phyloP scores from a whole-genome alignment of 2,888 invertebrate species.

The Choreutis nemorana region DNA sequence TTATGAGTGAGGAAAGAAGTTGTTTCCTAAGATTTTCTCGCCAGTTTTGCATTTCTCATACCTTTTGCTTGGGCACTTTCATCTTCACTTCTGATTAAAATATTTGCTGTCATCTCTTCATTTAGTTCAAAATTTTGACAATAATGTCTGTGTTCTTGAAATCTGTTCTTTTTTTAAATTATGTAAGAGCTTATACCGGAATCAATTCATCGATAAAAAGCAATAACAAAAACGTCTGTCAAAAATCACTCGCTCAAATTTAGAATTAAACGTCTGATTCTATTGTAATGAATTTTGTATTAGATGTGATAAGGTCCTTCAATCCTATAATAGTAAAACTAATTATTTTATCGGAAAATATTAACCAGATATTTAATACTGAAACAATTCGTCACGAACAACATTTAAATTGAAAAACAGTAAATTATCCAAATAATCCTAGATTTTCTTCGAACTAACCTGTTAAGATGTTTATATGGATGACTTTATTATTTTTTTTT shows the following conservation, averaged over 20 bases:
- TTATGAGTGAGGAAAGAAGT: too few species aligned
- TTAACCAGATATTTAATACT: too few species aligned
- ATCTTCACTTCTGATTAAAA: too few species aligned
- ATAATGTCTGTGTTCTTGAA: slow-evolving; percentile 23
- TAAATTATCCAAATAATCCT: too few species aligned
- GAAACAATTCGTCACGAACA: too few species aligned
- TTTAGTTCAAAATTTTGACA: slow-evolving; percentile 37
- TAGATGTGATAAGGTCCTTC: too few species aligned
- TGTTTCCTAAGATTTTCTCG: slow-evolving; percentile 34
- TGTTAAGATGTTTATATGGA: background rate
- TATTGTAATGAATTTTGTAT: too few species aligned
- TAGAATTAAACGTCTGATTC: slow-evolving; percentile 22
- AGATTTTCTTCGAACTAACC: background rate
- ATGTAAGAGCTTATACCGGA: slow-evolving; percentile 14
- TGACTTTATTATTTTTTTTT: background rate
- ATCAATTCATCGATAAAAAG: slow-evolving; percentile 41
- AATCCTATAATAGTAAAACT: too few species aligned
- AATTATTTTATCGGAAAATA: too few species aligned
- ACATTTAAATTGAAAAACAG: too few species aligned
- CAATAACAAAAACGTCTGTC: slow-evolving; percentile 29
- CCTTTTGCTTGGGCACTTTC: slow-evolving; percentile 18
- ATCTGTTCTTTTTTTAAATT: slow-evolving; percentile 8
- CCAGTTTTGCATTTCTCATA: slow-evolving; percentile 51
- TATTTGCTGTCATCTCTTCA: slow-evolving; percentile 18
- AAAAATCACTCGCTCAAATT: slow-evolving; percentile 52